Conservation (phyloP, 2,797 vertebrate species). For the Karalla daura region DNA sequence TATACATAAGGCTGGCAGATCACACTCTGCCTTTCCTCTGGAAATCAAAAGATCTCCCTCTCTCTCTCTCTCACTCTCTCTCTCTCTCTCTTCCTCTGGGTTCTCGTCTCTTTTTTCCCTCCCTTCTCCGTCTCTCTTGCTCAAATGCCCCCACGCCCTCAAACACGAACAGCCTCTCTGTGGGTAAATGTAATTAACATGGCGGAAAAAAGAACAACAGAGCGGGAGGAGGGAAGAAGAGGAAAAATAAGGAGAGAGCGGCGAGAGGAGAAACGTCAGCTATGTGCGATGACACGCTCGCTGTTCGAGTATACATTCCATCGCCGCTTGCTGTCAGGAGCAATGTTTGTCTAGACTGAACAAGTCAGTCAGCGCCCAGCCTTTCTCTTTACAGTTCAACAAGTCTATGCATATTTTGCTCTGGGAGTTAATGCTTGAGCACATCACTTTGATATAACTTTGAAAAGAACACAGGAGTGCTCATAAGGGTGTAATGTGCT, state of each 20-base stretch:
- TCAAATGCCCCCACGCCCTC: slow-evolving; percentile 53
- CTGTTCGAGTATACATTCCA: slow-evolving; percentile 61
- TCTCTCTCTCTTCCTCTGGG: slow-evolving; percentile 33
- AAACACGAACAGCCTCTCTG: slow-evolving; percentile 61
- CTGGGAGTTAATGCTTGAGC: slow-evolving; percentile 25
- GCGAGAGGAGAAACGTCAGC: slow-evolving; percentile 39
- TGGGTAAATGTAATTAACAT: slow-evolving; percentile 66
- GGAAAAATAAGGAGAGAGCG: slow-evolving; percentile 9
- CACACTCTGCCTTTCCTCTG: slow-evolving; percentile 70
- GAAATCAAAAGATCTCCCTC: slow-evolving; percentile 71
- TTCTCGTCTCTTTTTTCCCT: slow-evolving; percentile 26
- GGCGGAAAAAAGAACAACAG: slow-evolving; percentile 34
- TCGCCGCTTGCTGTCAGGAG: slow-evolving; percentile 62
- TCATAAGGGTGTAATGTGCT: no score
- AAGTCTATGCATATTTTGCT: slow-evolving; percentile 59
- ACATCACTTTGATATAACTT: slow-evolving; percentile 30
- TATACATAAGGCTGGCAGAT: slow-evolving; percentile 69
- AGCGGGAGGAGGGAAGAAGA: no score
- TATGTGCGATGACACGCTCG: slow-evolving; percentile 43
- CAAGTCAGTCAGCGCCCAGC: slow-evolving; percentile 56
- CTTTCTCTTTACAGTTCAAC: slow-evolving; percentile 34
- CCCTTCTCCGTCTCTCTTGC: slow-evolving; percentile 31
- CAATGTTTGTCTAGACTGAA: slow-evolving; percentile 74
- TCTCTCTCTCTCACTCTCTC: slow-evolving; percentile 25
- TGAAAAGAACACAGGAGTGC: background rate